Conservation (phyloP, 1,140 invertebrate species). For the Drosophila triauraria region DNA sequence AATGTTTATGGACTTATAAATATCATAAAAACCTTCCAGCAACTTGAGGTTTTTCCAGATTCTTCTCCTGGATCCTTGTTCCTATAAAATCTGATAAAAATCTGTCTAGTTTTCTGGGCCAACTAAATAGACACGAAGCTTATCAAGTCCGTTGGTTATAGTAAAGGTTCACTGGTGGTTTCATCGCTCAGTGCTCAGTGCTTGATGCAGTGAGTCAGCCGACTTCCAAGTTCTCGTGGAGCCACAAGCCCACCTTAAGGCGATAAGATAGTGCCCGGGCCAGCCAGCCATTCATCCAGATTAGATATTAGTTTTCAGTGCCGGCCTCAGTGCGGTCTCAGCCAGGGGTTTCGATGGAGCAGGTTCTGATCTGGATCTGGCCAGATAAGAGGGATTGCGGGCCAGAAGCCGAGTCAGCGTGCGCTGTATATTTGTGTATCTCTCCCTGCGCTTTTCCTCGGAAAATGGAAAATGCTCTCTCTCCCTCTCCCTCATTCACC, state of each 20-base stretch:
- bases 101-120: neutral
- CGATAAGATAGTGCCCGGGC: constrained; percentile 70
- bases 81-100: too few relatives aligned
- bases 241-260: constrained; percentile 79
- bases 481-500: constrained; percentile 3
- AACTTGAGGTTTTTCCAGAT: neutral
- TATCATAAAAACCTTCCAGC: neutral
- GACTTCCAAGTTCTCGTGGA: constrained; percentile 54
- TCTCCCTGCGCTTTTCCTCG: constrained; percentile 18
- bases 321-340: constrained; percentile 22
- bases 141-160: constrained; percentile 25
- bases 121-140: neutral
- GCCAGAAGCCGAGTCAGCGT: constrained; percentile 10
- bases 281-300: constrained; percentile 42
- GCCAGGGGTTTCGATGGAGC: constrained; percentile 30
- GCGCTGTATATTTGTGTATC: constrained; percentile 11
- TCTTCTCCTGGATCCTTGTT: neutral
- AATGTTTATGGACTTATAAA: neutral
- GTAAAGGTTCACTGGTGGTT: neutral
- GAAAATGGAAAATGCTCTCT: constrained; percentile 7
- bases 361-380: constrained; percentile 37
- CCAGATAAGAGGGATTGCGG: constrained; percentile 15
- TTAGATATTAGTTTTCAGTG: constrained; percentile 66
- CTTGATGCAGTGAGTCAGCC: constrained; percentile 26
- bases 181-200: neutral